These are phyloP conservation scores for Podabrus alpinus DNA, from an alignment of 2,888 invertebrate genomes.

Conservation along the genomic window DNA sequence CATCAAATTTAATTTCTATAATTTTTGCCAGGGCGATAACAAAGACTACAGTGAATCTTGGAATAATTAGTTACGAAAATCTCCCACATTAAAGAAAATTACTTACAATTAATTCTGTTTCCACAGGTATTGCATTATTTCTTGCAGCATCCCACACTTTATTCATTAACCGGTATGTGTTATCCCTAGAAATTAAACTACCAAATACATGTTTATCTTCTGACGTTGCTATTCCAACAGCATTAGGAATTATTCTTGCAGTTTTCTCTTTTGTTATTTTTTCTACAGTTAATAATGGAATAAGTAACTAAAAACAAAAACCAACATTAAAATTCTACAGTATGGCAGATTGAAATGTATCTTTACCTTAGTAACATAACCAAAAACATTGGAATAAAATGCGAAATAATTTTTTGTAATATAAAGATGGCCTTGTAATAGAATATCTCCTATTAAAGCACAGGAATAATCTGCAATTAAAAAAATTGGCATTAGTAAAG, in stretches of 20 bases:
- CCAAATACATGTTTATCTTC: constrained; percentile 89
- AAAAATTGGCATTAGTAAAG: constrained; percentile 19
- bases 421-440: constrained; percentile 91
- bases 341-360: neutral
- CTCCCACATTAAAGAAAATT: neutral
- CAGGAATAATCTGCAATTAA: constrained; percentile 82
- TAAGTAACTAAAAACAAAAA: constrained; percentile 71
- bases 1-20: too few relatives aligned
- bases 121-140: constrained; percentile 45
- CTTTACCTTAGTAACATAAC: constrained; percentile 92
- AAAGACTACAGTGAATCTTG: neutral
- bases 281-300: constrained; percentile 83
- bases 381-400: constrained; percentile 95
- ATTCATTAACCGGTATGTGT: constrained; percentile 84
- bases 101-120: constrained; percentile 41
- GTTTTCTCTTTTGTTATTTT: constrained; percentile 92
- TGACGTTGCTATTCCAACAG: constrained; percentile 85
- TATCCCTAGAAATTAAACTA: constrained; percentile 85
- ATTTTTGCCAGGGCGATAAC: neutral
- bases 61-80: neutral
- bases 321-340: neutral
- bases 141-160: constrained; percentile 79
- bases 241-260: constrained; percentile 92
- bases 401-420: constrained; percentile 94
- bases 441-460: constrained; percentile 88